Percentiles rank a stretch among this genome's conserved stretches.
Conservation (phyloP, 1,140 invertebrate genomes). For the Frieseomelitta varia region DNA sequence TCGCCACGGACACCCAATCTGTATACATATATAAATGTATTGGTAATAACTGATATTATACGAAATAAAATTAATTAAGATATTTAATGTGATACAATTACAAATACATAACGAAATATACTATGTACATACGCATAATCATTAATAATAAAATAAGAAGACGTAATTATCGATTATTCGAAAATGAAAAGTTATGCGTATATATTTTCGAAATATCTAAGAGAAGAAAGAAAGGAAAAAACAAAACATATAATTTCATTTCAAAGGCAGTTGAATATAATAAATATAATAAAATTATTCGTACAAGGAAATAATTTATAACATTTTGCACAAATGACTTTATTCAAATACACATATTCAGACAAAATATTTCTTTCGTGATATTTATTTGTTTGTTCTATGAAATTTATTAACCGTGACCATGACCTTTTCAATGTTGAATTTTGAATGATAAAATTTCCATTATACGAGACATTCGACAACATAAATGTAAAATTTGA, state of each 20-base stretch:
- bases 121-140: not conserved
- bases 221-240: not conserved
- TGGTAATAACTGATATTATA: not conserved
- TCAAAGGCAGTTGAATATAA: not conserved
- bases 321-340: too few species aligned
- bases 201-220: not conserved
- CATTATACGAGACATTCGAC: too few species aligned
- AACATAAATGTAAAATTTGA: too few species aligned
- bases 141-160: not conserved
- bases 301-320: too few species aligned
- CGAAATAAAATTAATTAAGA: not conserved
- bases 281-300: not conserved
- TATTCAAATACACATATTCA: not conserved
- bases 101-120: not conserved
- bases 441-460: not conserved
- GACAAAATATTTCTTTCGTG: not conserved
- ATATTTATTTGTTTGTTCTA: not conserved
- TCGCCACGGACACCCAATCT: conserved; percentile 90
- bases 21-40: not conserved
- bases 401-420: not conserved
- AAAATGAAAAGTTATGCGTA: not conserved
- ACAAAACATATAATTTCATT: not conserved
- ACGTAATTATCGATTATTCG: not conserved
- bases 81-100: too few species aligned
- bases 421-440: not conserved